Evolutionary conservation across 2,888 invertebrate species (phyloP), one percentile per base, ranked within the genome.

Genomic region (Agriopis marginaria): DNA sequence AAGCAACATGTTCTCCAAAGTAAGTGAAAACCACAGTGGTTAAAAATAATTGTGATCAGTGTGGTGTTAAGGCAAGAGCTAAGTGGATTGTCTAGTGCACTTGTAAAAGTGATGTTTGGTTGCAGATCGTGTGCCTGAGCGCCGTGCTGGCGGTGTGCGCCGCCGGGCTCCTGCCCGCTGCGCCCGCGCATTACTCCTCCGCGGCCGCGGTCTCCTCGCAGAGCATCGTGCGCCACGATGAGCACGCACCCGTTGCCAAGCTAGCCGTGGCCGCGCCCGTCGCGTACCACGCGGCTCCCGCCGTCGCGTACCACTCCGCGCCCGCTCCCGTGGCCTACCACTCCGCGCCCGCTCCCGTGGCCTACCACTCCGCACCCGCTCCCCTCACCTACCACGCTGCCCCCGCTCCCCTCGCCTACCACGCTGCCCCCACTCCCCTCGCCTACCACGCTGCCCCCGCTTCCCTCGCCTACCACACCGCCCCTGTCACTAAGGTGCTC

Each of bases 1-100:
- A 76, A 83, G 75, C 83, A 89, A 88, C 72, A 91, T 92, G 92
- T 90, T 88, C 87, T 86, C 86, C 71, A 90, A 90, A 90, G 92
- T 92, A 82, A 90, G 90, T 88, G 70, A 49, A 3, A 45, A 23
- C 23, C n/a, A 23, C 10, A 58, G 47, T 45, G 58, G 49, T 47
- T 56, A 45, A 42, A 54, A 50, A 63, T 14, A 12, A 14, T 7
- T 44, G 58, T 65, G 58, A 32, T 65, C 11, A 50, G 66, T 66
- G 66, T 39, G 11, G 12, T 32, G 45, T 2, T 23, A 40, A 42
- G 12, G 0, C 14, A 32, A 14, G 4, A 39, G 39, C 23, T 50
- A 14, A 6, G 32, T 50, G 42, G 12, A 6, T n/a, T 50, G 7
- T 3, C 6, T 47, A 32, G 45, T 17, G 61, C 42, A 40, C 49